Evolutionary conservation across 1,140 invertebrate species (phyloP).

Genomic region (Plectrocnemia conspersa): DNA sequence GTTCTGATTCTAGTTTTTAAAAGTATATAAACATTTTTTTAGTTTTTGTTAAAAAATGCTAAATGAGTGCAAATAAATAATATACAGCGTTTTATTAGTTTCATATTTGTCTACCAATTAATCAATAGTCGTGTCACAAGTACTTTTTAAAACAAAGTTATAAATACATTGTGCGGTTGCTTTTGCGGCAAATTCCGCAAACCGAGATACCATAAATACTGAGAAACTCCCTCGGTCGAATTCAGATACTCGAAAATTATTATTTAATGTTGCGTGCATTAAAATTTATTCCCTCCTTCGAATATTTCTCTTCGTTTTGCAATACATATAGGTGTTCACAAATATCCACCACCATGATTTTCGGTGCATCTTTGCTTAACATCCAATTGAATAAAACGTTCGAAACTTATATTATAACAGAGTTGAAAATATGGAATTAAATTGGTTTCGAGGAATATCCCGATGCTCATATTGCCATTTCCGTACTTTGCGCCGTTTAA

Average conservation of each 20-base stretch:
- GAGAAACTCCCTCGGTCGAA: constrained; percentile 16
- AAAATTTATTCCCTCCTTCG: constrained; percentile 33
- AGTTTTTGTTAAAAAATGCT: no score
- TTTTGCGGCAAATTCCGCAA: no score
- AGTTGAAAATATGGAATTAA: constrained; percentile 16
- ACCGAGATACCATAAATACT: no score
- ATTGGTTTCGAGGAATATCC: constrained; percentile 22
- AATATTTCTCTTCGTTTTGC: constrained; percentile 29
- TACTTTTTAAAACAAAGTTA: no score
- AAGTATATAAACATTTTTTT: no score
- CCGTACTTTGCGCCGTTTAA: constrained; percentile 11
- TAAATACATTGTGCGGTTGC: no score
- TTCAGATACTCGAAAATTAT: constrained; percentile 32
- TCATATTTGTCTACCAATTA: no score
- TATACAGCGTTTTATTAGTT: no score
- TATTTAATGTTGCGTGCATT: constrained; percentile 36
- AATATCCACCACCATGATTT: constrained; percentile 12
- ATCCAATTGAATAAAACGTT: no score
- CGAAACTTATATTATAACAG: constrained; percentile 7
- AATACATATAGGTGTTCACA: constrained; percentile 22
- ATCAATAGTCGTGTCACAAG: no score
- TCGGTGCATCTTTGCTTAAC: neutral
- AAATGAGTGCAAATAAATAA: no score
- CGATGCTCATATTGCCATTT: constrained; percentile 27
- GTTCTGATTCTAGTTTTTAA: no score